phyloP scores from a whole-genome alignment of 2,113 vertebrate genomes.

The Microtus richardsoni region DNA sequence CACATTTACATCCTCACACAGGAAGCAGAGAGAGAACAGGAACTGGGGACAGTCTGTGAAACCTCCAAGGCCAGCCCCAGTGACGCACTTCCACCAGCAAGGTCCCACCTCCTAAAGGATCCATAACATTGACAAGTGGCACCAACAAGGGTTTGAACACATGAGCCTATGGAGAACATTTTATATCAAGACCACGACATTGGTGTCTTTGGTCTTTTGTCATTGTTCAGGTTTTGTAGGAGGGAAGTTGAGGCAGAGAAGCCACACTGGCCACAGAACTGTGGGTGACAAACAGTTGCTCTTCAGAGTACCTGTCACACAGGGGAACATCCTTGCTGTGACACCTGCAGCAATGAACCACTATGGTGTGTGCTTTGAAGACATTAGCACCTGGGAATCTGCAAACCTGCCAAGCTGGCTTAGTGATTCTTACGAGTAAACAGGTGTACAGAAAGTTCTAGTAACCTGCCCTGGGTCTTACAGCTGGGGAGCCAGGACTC shows the following conservation, averaged over 20 bases:
- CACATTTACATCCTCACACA: not conserved
- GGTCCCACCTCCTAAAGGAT: not conserved
- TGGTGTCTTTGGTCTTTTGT: not conserved
- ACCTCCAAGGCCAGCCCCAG: not conserved
- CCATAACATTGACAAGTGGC: not conserved
- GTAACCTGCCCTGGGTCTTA: not conserved
- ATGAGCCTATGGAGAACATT: not conserved
- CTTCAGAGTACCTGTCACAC: not conserved
- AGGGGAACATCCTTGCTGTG: not conserved
- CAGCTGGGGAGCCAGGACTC: not conserved
- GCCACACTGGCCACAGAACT: no score
- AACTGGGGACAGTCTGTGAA: not conserved
- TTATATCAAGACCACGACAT: not conserved
- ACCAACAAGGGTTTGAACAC: not conserved
- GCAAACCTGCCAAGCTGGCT: not conserved
- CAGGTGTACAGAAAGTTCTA: not conserved
- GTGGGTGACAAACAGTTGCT: not conserved
- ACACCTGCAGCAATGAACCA: not conserved
- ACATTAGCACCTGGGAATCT: rapidly evolving
- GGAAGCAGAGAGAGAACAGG: not conserved
- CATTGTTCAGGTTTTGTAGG: not conserved
- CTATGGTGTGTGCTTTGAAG: no score
- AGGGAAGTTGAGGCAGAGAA: not conserved
- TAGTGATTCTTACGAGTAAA: not conserved
- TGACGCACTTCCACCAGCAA: no score